Base-by-base conservation (phyloP, 2,888 invertebrate genomes). In the Carabus problematicus region DNA sequence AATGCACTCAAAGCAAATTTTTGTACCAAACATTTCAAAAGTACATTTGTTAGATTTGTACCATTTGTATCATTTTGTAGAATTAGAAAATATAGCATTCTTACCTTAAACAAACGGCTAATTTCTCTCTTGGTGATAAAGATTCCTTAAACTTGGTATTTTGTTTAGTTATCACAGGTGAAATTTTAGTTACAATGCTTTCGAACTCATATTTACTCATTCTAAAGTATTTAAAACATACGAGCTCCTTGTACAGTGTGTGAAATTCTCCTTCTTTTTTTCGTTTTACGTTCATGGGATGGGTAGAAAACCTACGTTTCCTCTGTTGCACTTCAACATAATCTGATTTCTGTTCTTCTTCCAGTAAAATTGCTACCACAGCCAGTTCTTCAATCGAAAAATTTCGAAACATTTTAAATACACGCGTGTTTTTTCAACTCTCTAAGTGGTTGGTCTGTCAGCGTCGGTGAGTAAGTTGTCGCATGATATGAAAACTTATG, bases 361-460 rank as follows among this genome's bases (percentile, higher is more conserved):
- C 52, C 52, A 12, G 47, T 70, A 52, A 64, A 63, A 14, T 64
- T 70, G 18, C 68, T 64, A 19, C 61, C 59, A 1, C 60, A 64
- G n/a, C 64, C 55, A 11, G 14, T 40, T 11, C n/a, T 60, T 11
- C 56, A 49, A 1, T 39, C 66, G 45, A 56, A 12, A 12, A 45
- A 42, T 40, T 42, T 42, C 9, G 8, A 42, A 42, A 42, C 42
- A 42, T 42, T 8, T 9, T 42, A 8, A 9, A 9, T 42, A n/a
- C n/a, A n/a, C n/a, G n/a, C n/a, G n/a, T n/a, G n/a, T n/a, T n/a
- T n/a, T n/a, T n/a, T n/a, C n/a, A n/a, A n/a, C n/a, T n/a, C n/a
- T n/a, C n/a, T n/a, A n/a, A n/a, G n/a, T n/a, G n/a, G n/a, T n/a
- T n/a, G n/a, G n/a, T n/a, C n/a, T n/a, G n/a, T n/a, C n/a, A n/a